Percentiles rank a stretch among this genome's conserved stretches.
Evolutionary conservation across 2,888 invertebrate species (phyloP).

Genomic region (Liposcelis brunnea): DNA sequence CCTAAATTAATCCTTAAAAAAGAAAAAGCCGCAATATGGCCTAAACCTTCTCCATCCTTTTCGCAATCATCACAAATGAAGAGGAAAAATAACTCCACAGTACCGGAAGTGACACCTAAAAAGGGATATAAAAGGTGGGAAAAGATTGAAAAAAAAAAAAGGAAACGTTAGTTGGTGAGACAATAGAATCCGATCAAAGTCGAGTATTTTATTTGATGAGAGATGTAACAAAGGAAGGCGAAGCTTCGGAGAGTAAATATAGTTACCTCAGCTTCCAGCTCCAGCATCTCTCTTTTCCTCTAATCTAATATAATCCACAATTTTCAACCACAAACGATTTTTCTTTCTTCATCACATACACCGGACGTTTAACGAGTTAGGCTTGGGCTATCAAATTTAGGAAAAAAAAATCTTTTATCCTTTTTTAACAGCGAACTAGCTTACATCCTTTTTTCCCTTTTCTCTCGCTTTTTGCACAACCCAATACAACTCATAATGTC

Average conservation of each 20-base stretch:
- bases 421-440: background rate
- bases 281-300: background rate
- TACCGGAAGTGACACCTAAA: too few species aligned
- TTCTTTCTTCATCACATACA: background rate
- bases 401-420: background rate
- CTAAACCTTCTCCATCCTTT: too few species aligned
- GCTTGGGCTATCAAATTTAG: background rate
- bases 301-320: background rate
- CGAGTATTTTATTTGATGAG: background rate
- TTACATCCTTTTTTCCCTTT: background rate
- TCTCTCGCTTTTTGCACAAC: too few species aligned
- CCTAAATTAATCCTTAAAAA: too few species aligned
- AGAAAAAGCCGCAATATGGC: too few species aligned
- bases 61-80: too few species aligned
- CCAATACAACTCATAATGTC: too few species aligned
- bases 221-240: constrained; percentile 1
- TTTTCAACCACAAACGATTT: constrained; percentile 2
- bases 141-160: too few species aligned
- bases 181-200: background rate
- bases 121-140: too few species aligned
- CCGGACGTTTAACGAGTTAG: constrained; percentile 3
- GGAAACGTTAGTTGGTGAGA: too few species aligned
- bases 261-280: background rate
- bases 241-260: background rate
- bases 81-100: too few species aligned